Conservation (phyloP, 2,113 vertebrate species). For the Perccottus glenii region DNA sequence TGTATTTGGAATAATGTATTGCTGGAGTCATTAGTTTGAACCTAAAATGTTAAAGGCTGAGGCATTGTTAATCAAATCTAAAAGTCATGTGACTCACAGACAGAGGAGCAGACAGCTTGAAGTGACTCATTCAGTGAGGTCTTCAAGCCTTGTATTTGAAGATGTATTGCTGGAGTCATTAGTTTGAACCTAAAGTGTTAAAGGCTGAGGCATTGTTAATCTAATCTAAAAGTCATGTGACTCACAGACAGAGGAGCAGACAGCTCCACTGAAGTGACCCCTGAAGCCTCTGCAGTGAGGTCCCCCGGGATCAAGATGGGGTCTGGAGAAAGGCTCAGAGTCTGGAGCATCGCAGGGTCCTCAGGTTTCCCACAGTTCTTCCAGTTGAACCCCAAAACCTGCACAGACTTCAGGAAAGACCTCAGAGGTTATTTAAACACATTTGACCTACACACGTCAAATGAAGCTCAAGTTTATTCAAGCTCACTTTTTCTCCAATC, state of each 20-base stretch:
- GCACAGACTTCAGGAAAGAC: background rate
- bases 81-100: slow-evolving; percentile 57
- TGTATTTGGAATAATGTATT: no score
- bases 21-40: no score
- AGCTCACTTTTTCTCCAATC: no score
- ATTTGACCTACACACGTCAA: no score
- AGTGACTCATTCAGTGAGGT: slow-evolving; percentile 65
- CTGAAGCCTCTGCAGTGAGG: slow-evolving; percentile 68
- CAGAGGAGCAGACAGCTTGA: slow-evolving; percentile 59
- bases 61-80: no score
- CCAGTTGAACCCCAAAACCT: slow-evolving; percentile 75
- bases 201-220: no score
- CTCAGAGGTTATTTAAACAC: no score
- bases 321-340: slow-evolving; percentile 70
- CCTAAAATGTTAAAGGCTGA: no score
- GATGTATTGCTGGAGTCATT: no score
- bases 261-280: slow-evolving; percentile 63
- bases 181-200: no score
- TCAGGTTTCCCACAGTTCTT: slow-evolving; percentile 74
- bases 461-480: no score
- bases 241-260: slow-evolving; percentile 71
- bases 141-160: background rate
- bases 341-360: slow-evolving; percentile 69
- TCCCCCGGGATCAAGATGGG: slow-evolving; percentile 77
- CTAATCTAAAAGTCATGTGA: background rate